A percentile compares a stretch with the other conserved stretches of the same genome.
Evolutionary conservation across 2,113 vertebrate species (phyloP).

Genomic region (Rafetus swinhoei): DNA sequence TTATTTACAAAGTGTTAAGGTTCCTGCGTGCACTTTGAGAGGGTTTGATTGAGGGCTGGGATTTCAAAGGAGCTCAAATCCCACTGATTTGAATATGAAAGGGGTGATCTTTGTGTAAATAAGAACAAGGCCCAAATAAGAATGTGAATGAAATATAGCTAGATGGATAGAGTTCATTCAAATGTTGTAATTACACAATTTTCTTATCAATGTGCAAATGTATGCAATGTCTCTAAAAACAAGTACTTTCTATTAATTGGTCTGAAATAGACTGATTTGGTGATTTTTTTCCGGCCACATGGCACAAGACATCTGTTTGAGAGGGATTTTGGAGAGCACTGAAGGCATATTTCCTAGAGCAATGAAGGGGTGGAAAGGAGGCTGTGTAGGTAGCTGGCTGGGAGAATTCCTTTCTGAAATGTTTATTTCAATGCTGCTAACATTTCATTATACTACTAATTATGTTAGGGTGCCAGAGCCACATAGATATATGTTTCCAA

Average conservation of each 20-base stretch:
- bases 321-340: conserved; percentile 3
- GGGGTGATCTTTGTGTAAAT: not conserved
- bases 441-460: conserved; percentile 27
- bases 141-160: not conserved
- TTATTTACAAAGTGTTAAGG: not conserved
- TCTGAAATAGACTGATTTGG: conserved; percentile 16
- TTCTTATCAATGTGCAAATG: not conserved
- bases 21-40: conserved; percentile 1
- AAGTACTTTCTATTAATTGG: conserved; percentile 1
- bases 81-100: not conserved
- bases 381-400: not conserved
- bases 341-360: conserved; percentile 18
- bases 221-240: conserved; percentile 10
- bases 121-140: not conserved
- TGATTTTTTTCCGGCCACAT: conserved; percentile 25
- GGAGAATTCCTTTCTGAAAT: conserved; percentile 16
- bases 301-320: conserved; percentile 24
- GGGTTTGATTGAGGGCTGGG: not conserved
- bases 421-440: conserved; percentile 3
- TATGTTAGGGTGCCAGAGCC: not conserved
- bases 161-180: not conserved
- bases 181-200: not conserved
- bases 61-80: not conserved
- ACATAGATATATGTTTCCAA: not conserved
- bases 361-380: conserved; percentile 18